phyloP scores from a whole-genome alignment of 1,140 invertebrate species.

The Heterodera schachtii region DNA sequence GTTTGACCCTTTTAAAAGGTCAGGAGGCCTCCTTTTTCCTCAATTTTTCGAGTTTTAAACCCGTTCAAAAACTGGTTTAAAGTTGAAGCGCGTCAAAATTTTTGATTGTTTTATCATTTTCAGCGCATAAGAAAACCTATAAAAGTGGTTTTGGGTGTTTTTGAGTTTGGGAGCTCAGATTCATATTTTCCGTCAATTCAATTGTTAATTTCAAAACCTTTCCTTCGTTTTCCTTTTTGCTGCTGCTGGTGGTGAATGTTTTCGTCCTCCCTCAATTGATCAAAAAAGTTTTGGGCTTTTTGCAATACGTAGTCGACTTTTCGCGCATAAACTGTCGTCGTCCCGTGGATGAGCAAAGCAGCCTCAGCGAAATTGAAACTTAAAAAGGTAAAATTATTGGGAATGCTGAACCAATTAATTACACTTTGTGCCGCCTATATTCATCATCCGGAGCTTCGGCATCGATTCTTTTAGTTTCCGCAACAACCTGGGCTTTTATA shows the following conservation, averaged over 20 bases:
- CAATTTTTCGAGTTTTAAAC: too few relatives aligned
- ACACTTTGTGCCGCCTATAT: slow-evolving; percentile 13
- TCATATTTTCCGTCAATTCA: too few relatives aligned
- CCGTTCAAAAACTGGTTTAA: too few relatives aligned
- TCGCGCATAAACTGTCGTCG: slow-evolving; percentile 41
- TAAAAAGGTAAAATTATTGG: slow-evolving; percentile 10
- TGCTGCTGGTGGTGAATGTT: slow-evolving; percentile 10
- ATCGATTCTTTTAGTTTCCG: slow-evolving; percentile 67
- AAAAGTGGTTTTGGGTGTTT: too few relatives aligned
- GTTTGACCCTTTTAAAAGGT: too few relatives aligned
- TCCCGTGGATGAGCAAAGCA: slow-evolving; percentile 48
- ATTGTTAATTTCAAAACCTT: neutral
- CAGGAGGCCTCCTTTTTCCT: too few relatives aligned
- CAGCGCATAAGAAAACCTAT: too few relatives aligned
- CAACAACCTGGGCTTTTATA: slow-evolving; percentile 70
- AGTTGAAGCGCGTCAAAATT: too few relatives aligned
- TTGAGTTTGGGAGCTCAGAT: too few relatives aligned
- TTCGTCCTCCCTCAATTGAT: slow-evolving; percentile 35
- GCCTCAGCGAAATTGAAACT: slow-evolving; percentile 54
- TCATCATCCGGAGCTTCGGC: slow-evolving; percentile 13
- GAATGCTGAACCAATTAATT: neutral
- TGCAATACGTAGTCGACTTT: slow-evolving; percentile 45
- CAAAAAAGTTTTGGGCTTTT: slow-evolving; percentile 41
- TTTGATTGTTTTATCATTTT: too few relatives aligned
- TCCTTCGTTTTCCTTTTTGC: slow-evolving; percentile 21